Evolutionary conservation across 2,797 vertebrate species (phyloP).

Genomic region (Acropternis orthonyx): DNA sequence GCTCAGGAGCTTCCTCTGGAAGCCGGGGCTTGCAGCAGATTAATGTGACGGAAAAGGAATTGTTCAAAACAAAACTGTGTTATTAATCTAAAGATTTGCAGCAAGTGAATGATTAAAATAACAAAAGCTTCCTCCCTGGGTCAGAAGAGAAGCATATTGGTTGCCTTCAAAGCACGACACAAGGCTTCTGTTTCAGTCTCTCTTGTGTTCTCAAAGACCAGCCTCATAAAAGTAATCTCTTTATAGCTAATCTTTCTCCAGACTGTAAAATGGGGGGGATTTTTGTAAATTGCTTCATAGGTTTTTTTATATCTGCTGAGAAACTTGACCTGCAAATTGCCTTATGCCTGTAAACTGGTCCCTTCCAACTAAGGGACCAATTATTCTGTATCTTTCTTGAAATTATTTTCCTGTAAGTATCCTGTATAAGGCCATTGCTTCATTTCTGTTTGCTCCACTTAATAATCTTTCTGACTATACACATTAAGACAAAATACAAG

Average conservation of each 20-base stretch:
- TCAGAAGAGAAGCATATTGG: not conserved
- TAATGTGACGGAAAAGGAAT: not conserved
- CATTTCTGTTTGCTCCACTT: not conserved
- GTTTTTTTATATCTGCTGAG: not conserved
- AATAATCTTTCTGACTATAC: not conserved
- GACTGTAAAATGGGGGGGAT: not conserved
- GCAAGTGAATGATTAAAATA: not conserved
- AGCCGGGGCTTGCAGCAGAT: not conserved
- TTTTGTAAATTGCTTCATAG: not conserved
- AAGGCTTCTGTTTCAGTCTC: not conserved
- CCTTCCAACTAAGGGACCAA: not conserved
- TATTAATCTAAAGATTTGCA: not conserved
- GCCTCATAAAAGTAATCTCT: not conserved
- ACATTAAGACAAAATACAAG: not conserved
- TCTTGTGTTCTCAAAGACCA: not conserved
- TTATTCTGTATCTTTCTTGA: not conserved
- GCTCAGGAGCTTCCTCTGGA: not conserved
- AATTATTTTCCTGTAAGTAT: not conserved
- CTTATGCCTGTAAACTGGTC: not conserved
- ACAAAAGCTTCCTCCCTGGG: not conserved
- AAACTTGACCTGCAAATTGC: not conserved
- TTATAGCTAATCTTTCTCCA: not conserved
- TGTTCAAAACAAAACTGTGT: not conserved
- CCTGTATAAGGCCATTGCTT: not conserved
- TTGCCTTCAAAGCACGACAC: not conserved